Percentiles rank a stretch among this genome's conserved stretches.
These are phyloP conservation scores for Brachyopa scutellaris DNA, from an alignment of 2,888 invertebrate species.

Conservation along the genomic window DNA sequence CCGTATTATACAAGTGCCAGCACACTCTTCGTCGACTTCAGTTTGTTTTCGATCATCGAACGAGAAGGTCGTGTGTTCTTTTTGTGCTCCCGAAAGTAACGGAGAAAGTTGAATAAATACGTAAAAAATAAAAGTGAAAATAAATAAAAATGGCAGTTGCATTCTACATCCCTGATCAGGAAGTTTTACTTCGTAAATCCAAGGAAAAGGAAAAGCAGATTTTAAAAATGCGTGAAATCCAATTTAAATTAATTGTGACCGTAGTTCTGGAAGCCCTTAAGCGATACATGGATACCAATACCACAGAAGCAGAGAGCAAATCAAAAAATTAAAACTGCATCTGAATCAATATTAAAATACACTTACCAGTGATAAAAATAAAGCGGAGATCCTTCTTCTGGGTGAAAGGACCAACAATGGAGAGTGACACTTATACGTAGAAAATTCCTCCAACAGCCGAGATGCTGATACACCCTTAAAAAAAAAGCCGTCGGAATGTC, in stretches of 20 bases:
- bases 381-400: conserved; percentile 27
- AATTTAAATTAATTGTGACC: conserved; percentile 76
- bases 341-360: background rate
- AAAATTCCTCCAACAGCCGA: conserved; percentile 22
- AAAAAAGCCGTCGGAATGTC: conserved; percentile 50
- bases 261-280: conserved; percentile 76
- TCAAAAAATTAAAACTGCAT: conserved; percentile 6
- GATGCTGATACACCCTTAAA: no score
- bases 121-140: conserved; percentile 13
- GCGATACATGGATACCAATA: conserved; percentile 17
- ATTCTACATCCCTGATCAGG: conserved; percentile 80
- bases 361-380: conserved; percentile 28
- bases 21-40: conserved; percentile 47
- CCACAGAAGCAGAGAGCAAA: conserved; percentile 2
- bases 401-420: conserved; percentile 16
- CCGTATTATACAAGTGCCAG: conserved; percentile 59
- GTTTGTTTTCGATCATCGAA: conserved; percentile 67
- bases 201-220: conserved; percentile 77
- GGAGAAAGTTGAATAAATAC: conserved; percentile 46
- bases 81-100: background rate
- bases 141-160: conserved; percentile 78
- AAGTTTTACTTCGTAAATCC: conserved; percentile 77
- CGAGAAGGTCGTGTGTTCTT: conserved; percentile 68
- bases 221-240: conserved; percentile 77
- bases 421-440: background rate